Evolutionary conservation across 2,113 vertebrate species (phyloP), one percentile per base, ranked within the genome.

Genomic region (Sapajus apella): DNA sequence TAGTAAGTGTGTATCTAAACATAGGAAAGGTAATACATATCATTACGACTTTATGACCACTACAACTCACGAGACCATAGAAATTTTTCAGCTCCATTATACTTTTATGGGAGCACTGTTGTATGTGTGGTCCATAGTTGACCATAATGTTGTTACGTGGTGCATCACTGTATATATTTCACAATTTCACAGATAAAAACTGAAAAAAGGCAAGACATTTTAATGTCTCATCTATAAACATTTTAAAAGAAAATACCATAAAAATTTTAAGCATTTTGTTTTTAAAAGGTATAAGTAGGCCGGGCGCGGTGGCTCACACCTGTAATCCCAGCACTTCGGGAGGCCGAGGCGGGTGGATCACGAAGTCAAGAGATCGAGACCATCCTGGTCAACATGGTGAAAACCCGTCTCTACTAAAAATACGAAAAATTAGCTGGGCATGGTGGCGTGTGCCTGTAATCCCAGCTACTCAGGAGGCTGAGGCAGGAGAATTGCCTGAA

Each of bases 211-310:
- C 13, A 85, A 94, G 12, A 56, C 23, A 90, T 76, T 77, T 66
- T 88, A 96, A 56, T 90, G 18, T 35, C 43, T 91, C 47, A 77
- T 32, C 56, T 66, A 75, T 40, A 79, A 80, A 93, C 43, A 27
- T 52, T 92, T 64, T 64, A 27, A 27, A 27, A 64, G 93, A 96
- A 96, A 89, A 68, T 79, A 73, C 37, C 18, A 77, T 45, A 76
- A 90, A 94, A 94, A 30, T 82, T 35, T 66, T 61, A 90, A 87
- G 10, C 11, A 84, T 75, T 91, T 91, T 40, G 30, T 73, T 94
- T 89, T 58, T 37, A 58, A 66, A 94, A 89, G 16, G 17, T 70
- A 86, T 52, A 45, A 89, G 25, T 43, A 23, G 37, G 52, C 80
- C 37, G 3, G 37, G 37, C 37, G 37, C 37, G 37, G 37, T 40